Evolutionary conservation across 2,888 invertebrate genomes (phyloP).

Genomic region (Oxycera nigricornis): DNA sequence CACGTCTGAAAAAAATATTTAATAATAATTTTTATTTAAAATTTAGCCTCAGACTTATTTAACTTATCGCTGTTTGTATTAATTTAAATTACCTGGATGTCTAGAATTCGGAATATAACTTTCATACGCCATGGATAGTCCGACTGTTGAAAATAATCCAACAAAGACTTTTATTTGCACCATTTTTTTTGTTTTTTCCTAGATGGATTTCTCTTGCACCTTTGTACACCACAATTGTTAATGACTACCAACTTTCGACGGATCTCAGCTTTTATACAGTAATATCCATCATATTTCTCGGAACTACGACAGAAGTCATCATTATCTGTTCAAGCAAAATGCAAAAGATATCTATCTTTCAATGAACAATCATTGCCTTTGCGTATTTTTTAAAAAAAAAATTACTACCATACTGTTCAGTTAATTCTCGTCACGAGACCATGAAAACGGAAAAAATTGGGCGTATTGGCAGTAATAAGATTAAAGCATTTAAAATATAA

Average conservation of each 20-base stretch:
- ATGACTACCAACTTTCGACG: not conserved
- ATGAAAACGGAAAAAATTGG: too few relatives aligned
- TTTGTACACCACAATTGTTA: not conserved
- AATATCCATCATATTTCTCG: not conserved
- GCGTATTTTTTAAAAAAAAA: too few relatives aligned
- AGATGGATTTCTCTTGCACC: not conserved
- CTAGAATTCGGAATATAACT: conserved; percentile 1
- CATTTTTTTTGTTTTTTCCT: not conserved
- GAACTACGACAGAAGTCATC: not conserved
- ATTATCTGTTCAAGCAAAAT: too few relatives aligned
- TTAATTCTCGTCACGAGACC: too few relatives aligned
- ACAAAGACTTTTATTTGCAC: not conserved
- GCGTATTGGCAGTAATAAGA: too few relatives aligned
- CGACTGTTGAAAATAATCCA: not conserved
- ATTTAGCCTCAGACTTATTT: too few relatives aligned
- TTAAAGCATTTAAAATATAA: too few relatives aligned
- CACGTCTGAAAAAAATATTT: not conserved
- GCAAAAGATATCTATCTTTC: too few relatives aligned
- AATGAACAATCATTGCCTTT: too few relatives aligned
- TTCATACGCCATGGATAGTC: not conserved
- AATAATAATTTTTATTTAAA: not conserved
- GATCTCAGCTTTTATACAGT: conserved; percentile 9
- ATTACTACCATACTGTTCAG: too few relatives aligned
- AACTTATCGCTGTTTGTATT: not conserved
- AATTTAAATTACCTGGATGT: conserved; percentile 17